These are phyloP conservation scores for Psittacula cyanocephala DNA, from an alignment of 2,113 vertebrate species.

Conservation along the genomic window DNA sequence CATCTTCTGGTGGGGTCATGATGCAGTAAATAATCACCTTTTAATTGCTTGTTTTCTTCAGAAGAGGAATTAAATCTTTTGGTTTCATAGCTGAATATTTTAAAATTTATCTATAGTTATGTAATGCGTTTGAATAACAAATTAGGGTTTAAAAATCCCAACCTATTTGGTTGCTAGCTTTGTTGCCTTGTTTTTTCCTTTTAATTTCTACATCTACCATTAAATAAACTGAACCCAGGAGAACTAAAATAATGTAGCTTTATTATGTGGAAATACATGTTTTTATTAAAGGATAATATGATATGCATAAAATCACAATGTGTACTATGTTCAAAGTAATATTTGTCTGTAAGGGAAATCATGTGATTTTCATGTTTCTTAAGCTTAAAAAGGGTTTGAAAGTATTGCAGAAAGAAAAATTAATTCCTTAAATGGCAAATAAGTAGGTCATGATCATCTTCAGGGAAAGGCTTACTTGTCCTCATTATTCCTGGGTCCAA, in stretches of 20 bases:
- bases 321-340: neutral
- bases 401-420: neutral
- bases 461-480: constrained; percentile 36
- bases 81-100: constrained; percentile 11
- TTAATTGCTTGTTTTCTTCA: neutral
- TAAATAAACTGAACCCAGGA: neutral
- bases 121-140: constrained; percentile 13
- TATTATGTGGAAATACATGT: neutral
- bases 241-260: neutral
- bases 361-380: constrained; percentile 2
- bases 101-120: neutral
- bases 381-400: neutral
- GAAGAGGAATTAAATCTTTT: neutral
- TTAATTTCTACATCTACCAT: neutral
- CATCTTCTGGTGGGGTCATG: neutral
- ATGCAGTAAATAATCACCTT: neutral
- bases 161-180: neutral
- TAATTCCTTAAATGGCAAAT: constrained; percentile 23
- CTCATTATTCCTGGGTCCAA: constrained; percentile 4
- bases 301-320: neutral
- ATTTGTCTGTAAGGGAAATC: neutral
- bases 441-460: constrained; percentile 62
- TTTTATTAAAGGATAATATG: neutral
- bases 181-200: neutral
- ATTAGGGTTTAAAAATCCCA: neutral